Evolutionary conservation across 2,113 vertebrate species (phyloP), one percentile per base, ranked within the genome.

Genomic region (Poeciliopsis turrubarensis): DNA sequence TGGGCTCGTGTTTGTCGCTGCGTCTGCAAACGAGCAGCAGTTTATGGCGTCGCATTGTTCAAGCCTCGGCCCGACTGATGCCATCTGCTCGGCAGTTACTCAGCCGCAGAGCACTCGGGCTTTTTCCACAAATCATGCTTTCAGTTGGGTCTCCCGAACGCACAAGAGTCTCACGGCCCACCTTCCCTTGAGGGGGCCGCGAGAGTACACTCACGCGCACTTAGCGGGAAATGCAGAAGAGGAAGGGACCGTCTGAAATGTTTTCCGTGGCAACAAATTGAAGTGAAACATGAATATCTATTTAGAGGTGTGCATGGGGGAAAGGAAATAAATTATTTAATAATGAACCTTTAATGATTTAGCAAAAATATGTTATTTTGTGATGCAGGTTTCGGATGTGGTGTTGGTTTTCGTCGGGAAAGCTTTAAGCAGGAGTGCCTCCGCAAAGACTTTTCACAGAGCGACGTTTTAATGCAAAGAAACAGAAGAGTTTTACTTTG

Each of bases 31-130:
- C 2, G 62, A 79, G 27, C 37, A 62, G 54, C 14, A 51, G 75
- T 75, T 76, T 47, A 19, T 26, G 70, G 68, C 34, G 60, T 25
- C 31, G 71, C 75, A 32, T 83, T 87, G 73, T 87, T 81, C 83
- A 81, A 89, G 82, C 77, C 85, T 74, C 66, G 80, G 71, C 66
- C 65, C 79, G 80, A 80, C 75, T 80, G 68, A 75, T 82, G 70
- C 79, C 83, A 86, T 79, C 80, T 86, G 86, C 76, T 88, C 71
- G 73, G 70, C 65, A 41, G 73, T 86, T 30, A 70, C 76, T 73
- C 78, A 41, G 73, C 27, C 67, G 37, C 5, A 6, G 62, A 68
- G 29, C 37, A 57, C 26, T 0, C 41, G 83, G 29, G 44, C 73
- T 51, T 60, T 66, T 62, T 64, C 62, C 34, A 68, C 83, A 79